Base-by-base conservation (phyloP, 2,888 invertebrate genomes). In the Agrilus biguttatus region DNA sequence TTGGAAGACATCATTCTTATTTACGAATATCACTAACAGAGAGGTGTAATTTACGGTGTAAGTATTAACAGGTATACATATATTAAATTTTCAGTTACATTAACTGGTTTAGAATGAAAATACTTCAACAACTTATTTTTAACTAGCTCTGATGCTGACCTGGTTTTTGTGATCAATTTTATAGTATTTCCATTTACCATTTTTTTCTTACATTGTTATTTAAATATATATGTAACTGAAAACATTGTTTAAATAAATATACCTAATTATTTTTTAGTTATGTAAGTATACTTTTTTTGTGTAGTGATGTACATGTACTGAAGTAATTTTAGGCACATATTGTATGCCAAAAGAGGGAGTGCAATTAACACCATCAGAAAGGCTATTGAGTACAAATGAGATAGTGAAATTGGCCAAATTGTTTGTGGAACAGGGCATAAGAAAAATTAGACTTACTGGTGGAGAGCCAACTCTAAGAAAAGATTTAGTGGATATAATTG, bases 271-370 rank as follows among this genome's bases (percentile, higher is more conserved):
- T n/a, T n/a, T n/a, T n/a, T n/a, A n/a, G n/a, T n/a, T n/a, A n/a
- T n/a, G 4, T 17, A 17, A 17, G 4, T 17, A 14, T 14, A 39
- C 2, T 6, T 19, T 12, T n/a, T 37, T 7, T 37, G 13, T 37
- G 17, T 40, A n/a, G 14, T 3, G 2, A 21, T 36, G 12, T n/a
- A 36, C 14, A 10, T 17, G 7, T 21, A 21, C 1, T 37, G 21
- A 14, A 19, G 2, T 19, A 17, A 8, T 21, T 58, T 35, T 57
- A 93, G 93, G 93, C 69, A 78, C 83, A 54, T 97, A 98, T 67
- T 98, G 98, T 67, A 99, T 99, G 98, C 98, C 98, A 8, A 85
- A 82, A 36, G 91, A 91, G 60, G 98, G 98, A 37, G 89, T 95
- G 43, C 68, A 78, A 43, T 70, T 98, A 49, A 83, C 90, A 38